Evolutionary conservation across 2,113 vertebrate species (phyloP).

Genomic region (Trinectes maculatus): DNA sequence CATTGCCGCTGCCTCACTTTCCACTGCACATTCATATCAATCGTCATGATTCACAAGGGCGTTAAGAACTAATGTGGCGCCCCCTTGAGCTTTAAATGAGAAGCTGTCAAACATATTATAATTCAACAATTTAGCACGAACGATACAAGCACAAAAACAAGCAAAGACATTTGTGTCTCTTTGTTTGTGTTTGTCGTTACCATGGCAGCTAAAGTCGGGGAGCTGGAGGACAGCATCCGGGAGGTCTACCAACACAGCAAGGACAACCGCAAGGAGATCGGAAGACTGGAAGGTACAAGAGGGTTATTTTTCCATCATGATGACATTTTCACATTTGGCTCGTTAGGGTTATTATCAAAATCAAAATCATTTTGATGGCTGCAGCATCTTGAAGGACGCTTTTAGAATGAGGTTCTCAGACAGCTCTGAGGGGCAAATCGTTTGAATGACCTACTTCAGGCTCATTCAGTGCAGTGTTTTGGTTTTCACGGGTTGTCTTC

Average conservation of each 20-base stretch:
- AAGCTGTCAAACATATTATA: too few relatives aligned
- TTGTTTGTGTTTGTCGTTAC: constrained; percentile 3
- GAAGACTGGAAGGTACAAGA: constrained; percentile 84
- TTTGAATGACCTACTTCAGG: too few relatives aligned
- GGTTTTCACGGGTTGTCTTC: not conserved
- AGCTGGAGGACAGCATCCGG: constrained; percentile 82
- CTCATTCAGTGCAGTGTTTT: not conserved
- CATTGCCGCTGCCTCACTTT: not conserved
- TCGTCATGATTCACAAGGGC: not conserved
- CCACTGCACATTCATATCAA: not conserved
- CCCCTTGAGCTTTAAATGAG: not conserved
- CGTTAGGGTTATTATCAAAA: too few relatives aligned
- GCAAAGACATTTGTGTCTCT: not conserved
- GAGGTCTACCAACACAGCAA: constrained; percentile 82
- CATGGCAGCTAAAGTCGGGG: constrained; percentile 66
- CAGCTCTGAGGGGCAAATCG: too few relatives aligned
- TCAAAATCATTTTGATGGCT: too few relatives aligned
- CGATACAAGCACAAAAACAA: too few relatives aligned
- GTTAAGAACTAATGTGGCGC: not conserved
- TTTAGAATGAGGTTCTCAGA: not conserved
- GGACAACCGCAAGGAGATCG: constrained; percentile 85
- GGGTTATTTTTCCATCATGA: too few relatives aligned
- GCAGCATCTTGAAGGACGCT: too few relatives aligned
- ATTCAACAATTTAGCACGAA: too few relatives aligned
- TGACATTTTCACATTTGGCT: too few relatives aligned